Percentiles rank a stretch among this genome's conserved stretches.
phyloP scores from a whole-genome alignment of 2,113 vertebrate species.

The Condylura cristata region DNA sequence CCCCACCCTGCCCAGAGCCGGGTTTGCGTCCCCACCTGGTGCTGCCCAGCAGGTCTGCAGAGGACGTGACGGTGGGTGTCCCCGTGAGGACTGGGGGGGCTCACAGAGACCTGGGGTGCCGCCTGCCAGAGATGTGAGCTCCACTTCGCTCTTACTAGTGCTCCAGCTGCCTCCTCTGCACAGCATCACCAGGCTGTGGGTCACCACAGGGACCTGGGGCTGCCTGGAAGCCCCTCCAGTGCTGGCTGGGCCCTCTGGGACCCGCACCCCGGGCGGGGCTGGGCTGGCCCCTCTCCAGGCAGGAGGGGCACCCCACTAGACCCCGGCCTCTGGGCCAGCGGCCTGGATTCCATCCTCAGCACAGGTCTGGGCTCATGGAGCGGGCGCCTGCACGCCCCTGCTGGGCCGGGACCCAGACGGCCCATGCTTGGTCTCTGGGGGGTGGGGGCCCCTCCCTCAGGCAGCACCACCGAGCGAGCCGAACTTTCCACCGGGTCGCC shows the following conservation, averaged over 20 bases:
- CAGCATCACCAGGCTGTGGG: too few relatives aligned
- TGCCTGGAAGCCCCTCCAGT: too few relatives aligned
- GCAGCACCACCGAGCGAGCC: accelerated
- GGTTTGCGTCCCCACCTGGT: not conserved
- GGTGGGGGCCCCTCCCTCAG: too few relatives aligned
- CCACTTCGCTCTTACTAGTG: too few relatives aligned
- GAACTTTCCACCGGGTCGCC: not conserved
- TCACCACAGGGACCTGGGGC: too few relatives aligned
- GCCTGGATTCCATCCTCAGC: not conserved
- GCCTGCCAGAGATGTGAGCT: too few relatives aligned
- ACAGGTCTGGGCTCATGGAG: not conserved
- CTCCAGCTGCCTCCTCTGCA: too few relatives aligned
- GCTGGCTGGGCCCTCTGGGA: too few relatives aligned
- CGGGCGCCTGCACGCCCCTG: accelerated
- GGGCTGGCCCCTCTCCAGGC: not conserved
- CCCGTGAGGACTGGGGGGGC: not conserved
- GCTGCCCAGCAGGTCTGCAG: not conserved
- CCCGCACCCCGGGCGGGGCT: not conserved
- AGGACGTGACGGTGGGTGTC: accelerated
- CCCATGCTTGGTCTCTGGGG: not conserved
- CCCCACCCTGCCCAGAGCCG: too few relatives aligned
- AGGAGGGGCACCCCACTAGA: not conserved
- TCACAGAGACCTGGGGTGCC: accelerated
- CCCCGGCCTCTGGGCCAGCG: accelerated
- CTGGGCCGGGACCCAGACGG: not conserved